These are phyloP conservation scores for Vireo altiloquus DNA, from an alignment of 2,113 vertebrate genomes.

Conservation along the genomic window DNA sequence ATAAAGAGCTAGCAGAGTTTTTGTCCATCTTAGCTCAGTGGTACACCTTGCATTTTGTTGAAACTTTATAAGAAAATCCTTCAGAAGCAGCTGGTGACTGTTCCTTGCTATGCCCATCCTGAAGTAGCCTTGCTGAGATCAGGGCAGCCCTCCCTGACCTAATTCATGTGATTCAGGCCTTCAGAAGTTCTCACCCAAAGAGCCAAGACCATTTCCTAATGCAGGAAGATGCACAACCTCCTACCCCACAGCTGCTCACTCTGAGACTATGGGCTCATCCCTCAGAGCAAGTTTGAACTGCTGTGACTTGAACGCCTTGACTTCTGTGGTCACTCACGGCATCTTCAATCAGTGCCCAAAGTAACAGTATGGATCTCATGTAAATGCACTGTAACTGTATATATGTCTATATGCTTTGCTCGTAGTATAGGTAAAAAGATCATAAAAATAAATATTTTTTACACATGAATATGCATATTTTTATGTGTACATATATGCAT, in stretches of 20 bases:
- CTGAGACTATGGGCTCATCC: accelerated
- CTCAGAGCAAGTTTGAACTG: neutral
- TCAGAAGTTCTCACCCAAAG: neutral
- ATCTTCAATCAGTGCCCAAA: neutral
- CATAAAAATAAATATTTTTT: neutral
- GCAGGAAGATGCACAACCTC: neutral
- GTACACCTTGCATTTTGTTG: neutral
- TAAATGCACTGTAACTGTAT: neutral
- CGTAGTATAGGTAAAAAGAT: neutral
- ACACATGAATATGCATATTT: neutral
- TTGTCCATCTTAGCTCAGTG: neutral
- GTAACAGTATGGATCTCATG: neutral
- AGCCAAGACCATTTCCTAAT: neutral
- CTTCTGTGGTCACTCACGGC: neutral
- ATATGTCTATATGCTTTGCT: neutral
- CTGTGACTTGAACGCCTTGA: neutral
- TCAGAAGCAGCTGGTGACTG: neutral
- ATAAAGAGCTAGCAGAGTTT: neutral
- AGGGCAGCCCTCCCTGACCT: neutral
- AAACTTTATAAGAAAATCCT: neutral
- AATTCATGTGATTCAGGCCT: neutral
- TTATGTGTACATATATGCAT: neutral
- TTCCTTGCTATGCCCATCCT: neutral
- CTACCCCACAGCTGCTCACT: neutral
- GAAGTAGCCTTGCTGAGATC: neutral